phyloP scores from a whole-genome alignment of 37 sponge, comb jelly and placozoan genomes.

The Petrosia ficiformis region DNA sequence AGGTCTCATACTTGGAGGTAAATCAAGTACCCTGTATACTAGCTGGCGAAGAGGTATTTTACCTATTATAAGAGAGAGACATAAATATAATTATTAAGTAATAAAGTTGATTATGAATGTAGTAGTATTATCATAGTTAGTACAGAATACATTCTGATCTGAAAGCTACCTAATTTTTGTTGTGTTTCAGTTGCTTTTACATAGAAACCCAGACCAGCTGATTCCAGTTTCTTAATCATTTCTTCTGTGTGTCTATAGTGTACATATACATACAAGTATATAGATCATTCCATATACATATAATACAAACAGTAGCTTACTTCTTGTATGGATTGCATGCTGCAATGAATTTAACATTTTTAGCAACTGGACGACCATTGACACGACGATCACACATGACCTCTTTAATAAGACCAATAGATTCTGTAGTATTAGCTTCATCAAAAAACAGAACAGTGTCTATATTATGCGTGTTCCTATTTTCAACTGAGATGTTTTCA shows the following conservation, averaged over 20 bases:
- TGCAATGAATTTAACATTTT: slow-evolving; percentile 83
- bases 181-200: slow-evolving; percentile 44
- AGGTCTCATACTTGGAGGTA: slow-evolving; percentile 92
- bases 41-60: slow-evolving; percentile 87
- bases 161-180: slow-evolving; percentile 43
- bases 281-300: background rate
- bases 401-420: slow-evolving; percentile 91
- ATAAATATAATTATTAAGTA: background rate
- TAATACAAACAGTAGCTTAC: slow-evolving; percentile 7
- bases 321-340: slow-evolving; percentile 90
- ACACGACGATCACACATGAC: slow-evolving; percentile 88
- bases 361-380: slow-evolving; percentile 47
- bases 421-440: slow-evolving; percentile 92
- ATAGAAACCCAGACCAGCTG: slow-evolving; percentile 77
- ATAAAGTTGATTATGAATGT: background rate
- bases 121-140: no score
- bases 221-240: slow-evolving; percentile 71
- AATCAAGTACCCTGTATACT: slow-evolving; percentile 92
- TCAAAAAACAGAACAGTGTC: slow-evolving; percentile 94
- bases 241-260: slow-evolving; percentile 45
- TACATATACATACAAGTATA: background rate
- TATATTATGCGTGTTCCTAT: slow-evolving; percentile 10
- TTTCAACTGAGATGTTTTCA: slow-evolving; percentile 41
- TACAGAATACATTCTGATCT: no score
- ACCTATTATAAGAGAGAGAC: no score